Evolutionary conservation across 2,113 vertebrate species (phyloP), one percentile per base, ranked within the genome.

Genomic region (Gallinago media): DNA sequence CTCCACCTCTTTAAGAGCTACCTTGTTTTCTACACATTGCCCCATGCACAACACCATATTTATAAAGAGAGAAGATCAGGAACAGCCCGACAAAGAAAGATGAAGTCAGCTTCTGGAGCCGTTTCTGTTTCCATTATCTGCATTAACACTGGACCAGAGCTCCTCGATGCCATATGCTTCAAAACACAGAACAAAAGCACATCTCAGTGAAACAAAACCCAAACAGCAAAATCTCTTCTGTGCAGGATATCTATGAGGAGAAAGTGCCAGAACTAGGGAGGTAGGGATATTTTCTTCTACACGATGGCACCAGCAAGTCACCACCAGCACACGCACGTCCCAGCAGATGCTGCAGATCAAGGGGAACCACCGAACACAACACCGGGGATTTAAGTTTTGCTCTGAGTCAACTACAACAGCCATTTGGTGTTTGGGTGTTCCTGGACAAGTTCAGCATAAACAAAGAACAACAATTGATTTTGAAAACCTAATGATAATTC

Each of bases 291-390:
- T 68, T 52, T 46, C 22, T 49, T 63, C 50, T 29, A 34, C 5
- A 5, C 0, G 7, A 20, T 5, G 46, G 27, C 42, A 55, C 34
- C 38, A 75, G 42, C 34, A 72, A 46, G 17, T 11, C 20, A 7
- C 20, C 42, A 23, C n/a, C 50, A 42, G 50, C 73, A 26, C 59
- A n/a, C 0, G 0, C 20, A 3, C 2, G 2, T 23, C 74, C 77
- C 62, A 54, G 66, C 18, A 86, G 29, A 56, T 56, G 23, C 16
- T 52, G n/a, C 44, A n/a, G 70, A 50, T 20, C 15, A n/a, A 91
- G 47, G 29, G 38, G 80, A 87, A 73, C 31, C 6, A 5, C 31
- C 67, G n/a, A 68, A 49, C 2, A 32, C 21, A 32, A 25, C 22
- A 8, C 3, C 2, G 3, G 15, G 55, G 49, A 54, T 52, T 78